These are phyloP conservation scores for Micrastur ruficollis DNA, from an alignment of 2,797 vertebrate genomes.

Conservation along the genomic window DNA sequence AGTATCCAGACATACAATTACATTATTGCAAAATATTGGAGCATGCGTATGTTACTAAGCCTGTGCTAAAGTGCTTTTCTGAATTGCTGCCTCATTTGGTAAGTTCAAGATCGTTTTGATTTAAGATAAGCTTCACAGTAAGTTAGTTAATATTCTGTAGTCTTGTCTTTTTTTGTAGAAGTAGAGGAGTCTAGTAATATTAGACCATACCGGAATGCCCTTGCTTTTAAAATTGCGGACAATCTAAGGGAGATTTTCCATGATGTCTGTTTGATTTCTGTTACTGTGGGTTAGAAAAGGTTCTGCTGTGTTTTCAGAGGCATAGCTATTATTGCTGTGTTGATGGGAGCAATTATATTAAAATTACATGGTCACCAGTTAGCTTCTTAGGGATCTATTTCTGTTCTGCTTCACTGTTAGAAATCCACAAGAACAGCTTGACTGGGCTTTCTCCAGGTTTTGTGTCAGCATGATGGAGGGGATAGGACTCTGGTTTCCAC, in stretches of 20 bases:
- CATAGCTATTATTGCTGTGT: background rate
- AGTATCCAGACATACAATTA: background rate
- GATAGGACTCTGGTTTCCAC: background rate
- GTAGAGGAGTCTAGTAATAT: background rate
- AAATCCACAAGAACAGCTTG: background rate
- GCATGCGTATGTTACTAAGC: background rate
- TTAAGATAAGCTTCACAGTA: slow-evolving; percentile 1
- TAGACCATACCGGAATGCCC: background rate
- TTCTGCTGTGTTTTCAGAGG: slow-evolving; percentile 12
- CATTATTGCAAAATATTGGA: background rate
- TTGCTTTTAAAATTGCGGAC: slow-evolving; percentile 52
- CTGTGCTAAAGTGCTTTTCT: slow-evolving; percentile 56
- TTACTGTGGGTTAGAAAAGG: background rate
- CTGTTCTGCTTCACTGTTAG: slow-evolving; percentile 6
- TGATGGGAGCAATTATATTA: background rate
- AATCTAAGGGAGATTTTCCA: slow-evolving; percentile 27
- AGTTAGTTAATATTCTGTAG: slow-evolving; percentile 12
- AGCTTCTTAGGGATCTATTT: background rate
- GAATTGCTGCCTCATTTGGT: slow-evolving; percentile 40
- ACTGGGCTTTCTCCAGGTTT: slow-evolving; percentile 3
- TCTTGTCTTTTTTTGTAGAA: background rate
- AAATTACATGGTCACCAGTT: slow-evolving; percentile 33
- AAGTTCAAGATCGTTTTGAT: slow-evolving; percentile 36
- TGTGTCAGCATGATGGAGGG: background rate
- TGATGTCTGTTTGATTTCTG: background rate